These are phyloP conservation scores for Anarsia innoxiella DNA, from an alignment of 2,888 invertebrate species.

Conservation along the genomic window DNA sequence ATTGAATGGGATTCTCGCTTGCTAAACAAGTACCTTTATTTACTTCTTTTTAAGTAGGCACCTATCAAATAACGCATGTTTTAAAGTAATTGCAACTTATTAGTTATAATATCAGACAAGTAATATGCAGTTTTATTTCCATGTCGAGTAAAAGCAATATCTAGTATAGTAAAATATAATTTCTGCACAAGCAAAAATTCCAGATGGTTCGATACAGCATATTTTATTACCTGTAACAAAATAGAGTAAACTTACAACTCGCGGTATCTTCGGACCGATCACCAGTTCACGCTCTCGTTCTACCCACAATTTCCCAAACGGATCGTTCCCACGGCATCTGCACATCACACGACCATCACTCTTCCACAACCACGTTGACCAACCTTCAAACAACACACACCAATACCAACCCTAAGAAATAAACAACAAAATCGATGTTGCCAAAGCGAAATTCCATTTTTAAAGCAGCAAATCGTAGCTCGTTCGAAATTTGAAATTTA, in stretches of 20 bases:
- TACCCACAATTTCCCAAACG: constrained; percentile 44
- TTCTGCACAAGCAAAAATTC: constrained; percentile 5
- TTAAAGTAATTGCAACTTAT: too few relatives aligned
- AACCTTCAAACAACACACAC: constrained; percentile 20
- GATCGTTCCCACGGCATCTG: constrained; percentile 62
- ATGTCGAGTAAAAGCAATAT: too few relatives aligned
- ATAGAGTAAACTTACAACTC: constrained; percentile 28
- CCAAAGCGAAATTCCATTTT: constrained; percentile 12
- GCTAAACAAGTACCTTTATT: too few relatives aligned
- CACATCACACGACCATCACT: constrained; percentile 44
- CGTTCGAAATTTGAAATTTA: constrained; percentile 39
- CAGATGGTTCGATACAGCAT: constrained; percentile 1
- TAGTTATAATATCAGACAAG: too few relatives aligned
- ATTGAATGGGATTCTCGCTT: too few relatives aligned
- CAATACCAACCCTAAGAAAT: constrained; percentile 27
- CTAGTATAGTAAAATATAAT: too few relatives aligned
- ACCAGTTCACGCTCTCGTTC: constrained; percentile 45
- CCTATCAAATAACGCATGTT: too few relatives aligned
- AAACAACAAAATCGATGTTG: constrained; percentile 17
- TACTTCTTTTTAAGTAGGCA: too few relatives aligned
- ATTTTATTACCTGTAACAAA: constrained; percentile 16
- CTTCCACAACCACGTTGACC: constrained; percentile 29
- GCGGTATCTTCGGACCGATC: constrained; percentile 48
- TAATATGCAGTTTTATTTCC: too few relatives aligned
- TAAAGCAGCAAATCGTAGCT: constrained; percentile 39